Evolutionary conservation across 2,888 invertebrate genomes (phyloP).

Genomic region (Troilus luridus): DNA sequence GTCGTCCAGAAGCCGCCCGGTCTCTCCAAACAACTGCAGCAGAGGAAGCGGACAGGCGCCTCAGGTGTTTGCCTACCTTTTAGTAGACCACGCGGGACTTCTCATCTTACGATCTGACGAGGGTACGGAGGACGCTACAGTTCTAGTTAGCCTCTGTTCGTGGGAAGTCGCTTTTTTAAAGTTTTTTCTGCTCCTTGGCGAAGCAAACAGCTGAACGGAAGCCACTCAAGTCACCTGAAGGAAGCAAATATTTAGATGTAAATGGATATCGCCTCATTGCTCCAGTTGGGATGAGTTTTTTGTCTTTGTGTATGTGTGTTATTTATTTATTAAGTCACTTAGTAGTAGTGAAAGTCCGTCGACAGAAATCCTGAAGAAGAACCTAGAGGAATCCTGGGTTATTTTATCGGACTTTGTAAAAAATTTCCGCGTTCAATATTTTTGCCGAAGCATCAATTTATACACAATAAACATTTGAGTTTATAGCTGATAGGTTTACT

Average conservation of each 20-base stretch:
- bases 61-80: conserved; percentile 40
- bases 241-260: conserved; percentile 44
- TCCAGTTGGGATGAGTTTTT: not conserved
- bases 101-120: conserved; percentile 33
- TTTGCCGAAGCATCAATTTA: too few relatives aligned
- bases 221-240: not conserved
- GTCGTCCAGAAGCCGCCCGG: not conserved
- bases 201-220: conserved; percentile 18
- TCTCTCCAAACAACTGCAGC: not conserved
- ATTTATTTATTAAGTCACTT: not conserved
- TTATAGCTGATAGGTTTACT: too few relatives aligned
- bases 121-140: conserved; percentile 13
- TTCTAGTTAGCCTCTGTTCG: not conserved
- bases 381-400: not conserved
- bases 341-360: not conserved
- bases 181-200: conserved; percentile 1
- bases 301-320: not conserved
- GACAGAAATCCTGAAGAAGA: not conserved
- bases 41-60: conserved; percentile 42
- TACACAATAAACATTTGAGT: too few relatives aligned
- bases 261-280: not conserved
- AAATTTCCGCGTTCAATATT: too few relatives aligned
- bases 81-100: conserved; percentile 14
- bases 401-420: too few relatives aligned
- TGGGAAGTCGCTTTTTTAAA: conserved; percentile 38